A percentile compares a stretch with the other conserved stretches of the same genome.
These are phyloP conservation scores for Labeo catla DNA, from an alignment of 2,113 vertebrate genomes.

Conservation along the genomic window DNA sequence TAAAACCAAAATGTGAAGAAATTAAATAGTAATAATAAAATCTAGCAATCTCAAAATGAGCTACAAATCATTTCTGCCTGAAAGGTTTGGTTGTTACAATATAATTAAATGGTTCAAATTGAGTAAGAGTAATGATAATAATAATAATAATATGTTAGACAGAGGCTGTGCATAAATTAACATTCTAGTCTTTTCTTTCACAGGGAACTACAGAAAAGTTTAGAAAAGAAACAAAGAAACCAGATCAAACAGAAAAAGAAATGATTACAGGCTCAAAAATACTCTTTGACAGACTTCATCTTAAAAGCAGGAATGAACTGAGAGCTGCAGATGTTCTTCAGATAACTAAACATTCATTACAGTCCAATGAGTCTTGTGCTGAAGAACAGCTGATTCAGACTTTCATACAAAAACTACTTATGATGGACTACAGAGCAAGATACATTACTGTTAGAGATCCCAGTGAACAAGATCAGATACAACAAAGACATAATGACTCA, in stretches of 20 bases:
- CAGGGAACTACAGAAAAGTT: background rate
- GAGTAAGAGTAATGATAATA: background rate
- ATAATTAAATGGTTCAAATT: background rate
- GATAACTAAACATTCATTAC: background rate
- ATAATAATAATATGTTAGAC: background rate
- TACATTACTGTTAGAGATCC: no score
- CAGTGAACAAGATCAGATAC: no score
- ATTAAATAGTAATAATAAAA: background rate
- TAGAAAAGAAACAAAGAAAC: background rate
- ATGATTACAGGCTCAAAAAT: background rate
- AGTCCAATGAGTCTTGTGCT: no score
- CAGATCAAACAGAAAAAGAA: background rate
- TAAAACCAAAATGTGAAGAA: background rate
- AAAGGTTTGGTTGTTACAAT: no score
- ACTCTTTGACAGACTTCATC: background rate
- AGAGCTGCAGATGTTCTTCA: conserved; percentile 6
- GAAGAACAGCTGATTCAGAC: no score
- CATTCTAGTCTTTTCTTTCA: background rate
- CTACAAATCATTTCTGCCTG: background rate
- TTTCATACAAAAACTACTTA: no score
- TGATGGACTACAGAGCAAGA: no score
- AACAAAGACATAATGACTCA: no score
- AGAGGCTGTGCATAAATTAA: background rate
- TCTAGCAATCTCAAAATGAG: background rate
- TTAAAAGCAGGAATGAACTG: background rate